Conservation (phyloP, 2,888 invertebrate genomes). For the Lissonota sp. region DNA sequence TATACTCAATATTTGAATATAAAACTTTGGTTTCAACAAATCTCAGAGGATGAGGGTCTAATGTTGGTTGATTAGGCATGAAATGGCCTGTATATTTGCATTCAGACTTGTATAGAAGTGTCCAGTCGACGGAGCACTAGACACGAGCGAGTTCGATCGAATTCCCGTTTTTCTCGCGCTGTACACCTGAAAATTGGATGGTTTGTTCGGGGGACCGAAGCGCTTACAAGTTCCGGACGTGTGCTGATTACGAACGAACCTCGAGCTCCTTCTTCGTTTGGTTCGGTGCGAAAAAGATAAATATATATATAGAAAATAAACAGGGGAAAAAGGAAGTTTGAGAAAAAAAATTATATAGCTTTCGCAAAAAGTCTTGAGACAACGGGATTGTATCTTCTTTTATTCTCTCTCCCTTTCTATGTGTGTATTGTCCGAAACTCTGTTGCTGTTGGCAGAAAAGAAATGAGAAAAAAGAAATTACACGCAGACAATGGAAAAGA, state of each 20-base stretch:
- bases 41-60: too few relatives aligned
- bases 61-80: too few relatives aligned
- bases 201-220: conserved; percentile 74
- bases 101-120: background rate
- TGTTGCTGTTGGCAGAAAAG: too few relatives aligned
- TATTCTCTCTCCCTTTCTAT: too few relatives aligned
- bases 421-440: too few relatives aligned
- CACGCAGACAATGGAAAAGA: too few relatives aligned
- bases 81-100: background rate
- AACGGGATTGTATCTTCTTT: conserved; percentile 30
- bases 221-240: conserved; percentile 77
- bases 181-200: conserved; percentile 78
- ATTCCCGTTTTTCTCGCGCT: conserved; percentile 23
- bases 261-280: conserved; percentile 23
- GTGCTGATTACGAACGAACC: conserved; percentile 73
- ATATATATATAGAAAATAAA: conserved; percentile 22
- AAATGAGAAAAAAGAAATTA: too few relatives aligned
- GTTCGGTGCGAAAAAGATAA: conserved; percentile 41
- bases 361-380: conserved; percentile 16
- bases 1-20: too few relatives aligned
- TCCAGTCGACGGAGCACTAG: conserved; percentile 27
- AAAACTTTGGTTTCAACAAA: too few relatives aligned
- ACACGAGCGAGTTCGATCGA: conserved; percentile 26
- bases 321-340: conserved; percentile 36
- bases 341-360: conserved; percentile 24